Base-by-base conservation (phyloP, 2,797 vertebrate genomes). In the Oryzias sinensis region DNA sequence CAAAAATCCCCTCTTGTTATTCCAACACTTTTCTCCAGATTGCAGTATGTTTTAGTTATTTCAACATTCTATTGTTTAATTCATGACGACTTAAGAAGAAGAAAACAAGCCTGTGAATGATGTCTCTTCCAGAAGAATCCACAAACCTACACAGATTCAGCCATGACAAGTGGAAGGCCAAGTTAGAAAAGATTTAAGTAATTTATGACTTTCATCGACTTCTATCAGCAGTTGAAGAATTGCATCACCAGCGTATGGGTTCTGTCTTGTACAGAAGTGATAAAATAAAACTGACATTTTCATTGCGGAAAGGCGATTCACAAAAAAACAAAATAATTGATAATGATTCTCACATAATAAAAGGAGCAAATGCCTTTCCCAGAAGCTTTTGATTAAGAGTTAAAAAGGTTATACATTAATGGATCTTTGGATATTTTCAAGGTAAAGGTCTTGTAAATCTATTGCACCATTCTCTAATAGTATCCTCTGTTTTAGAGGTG, bases 191-290 rank as follows among this genome's bases (percentile, higher is more conserved):
- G 63, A 70, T 64, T 79, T 76, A 68, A 68, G 72, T 76, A 69
- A 81, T 85, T 78, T 60, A 79, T 80, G 56, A 79, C 56, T 79
- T 65, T 58, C 77, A 80, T 82, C 52, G 56, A 84, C 58, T 43
- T 74, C 53, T 69, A 56, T 70, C 11, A 33, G 59, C 68, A 62
- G 56, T 61, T 25, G 11, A 68, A 63, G 65, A 59, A 72, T 76
- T 76, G 50, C 68, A 64, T 72, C 64, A 76, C 46, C 43, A 56
- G 17, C 62, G 53, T 6, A 20, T 11, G 18, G 46, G 47, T 52
- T 55, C 70, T 48, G 33, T 60, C 27, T 44, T 56, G 29, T 47
- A 40, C 40, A 52, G 46, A 4, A 58, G 45, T 47, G 9, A 74
- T 53, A 62, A 72, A 57, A 63, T 71, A 58, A 71, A 71, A 59